These are phyloP conservation scores for Mus pahari DNA, from an alignment of 2,113 vertebrate species.

Conservation along the genomic window DNA sequence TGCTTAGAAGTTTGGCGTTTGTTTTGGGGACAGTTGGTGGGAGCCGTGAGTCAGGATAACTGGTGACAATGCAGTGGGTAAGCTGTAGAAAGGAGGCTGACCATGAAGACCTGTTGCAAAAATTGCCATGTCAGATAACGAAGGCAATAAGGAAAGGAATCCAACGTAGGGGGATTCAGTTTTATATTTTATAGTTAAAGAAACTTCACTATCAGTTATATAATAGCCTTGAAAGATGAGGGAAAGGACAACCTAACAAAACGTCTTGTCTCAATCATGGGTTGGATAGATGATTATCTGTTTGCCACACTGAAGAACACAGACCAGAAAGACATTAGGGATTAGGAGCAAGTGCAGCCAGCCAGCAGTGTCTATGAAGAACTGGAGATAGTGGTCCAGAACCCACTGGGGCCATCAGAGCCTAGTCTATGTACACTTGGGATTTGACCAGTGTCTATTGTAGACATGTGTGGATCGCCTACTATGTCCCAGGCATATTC, in stretches of 20 bases:
- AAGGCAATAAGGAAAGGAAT: not conserved
- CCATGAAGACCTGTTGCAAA: not conserved
- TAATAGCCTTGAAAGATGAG: not conserved
- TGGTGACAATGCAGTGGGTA: not conserved
- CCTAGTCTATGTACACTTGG: not conserved
- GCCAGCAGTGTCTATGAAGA: not conserved
- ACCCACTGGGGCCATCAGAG: not conserved
- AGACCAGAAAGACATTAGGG: not conserved
- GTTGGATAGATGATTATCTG: not conserved
- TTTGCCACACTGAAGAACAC: not conserved
- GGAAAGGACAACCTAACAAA: not conserved
- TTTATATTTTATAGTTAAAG: not conserved
- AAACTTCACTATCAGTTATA: not conserved
- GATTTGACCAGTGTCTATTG: not conserved
- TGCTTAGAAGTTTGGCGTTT: not conserved
- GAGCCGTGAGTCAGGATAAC: not conserved
- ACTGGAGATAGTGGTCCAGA: not conserved
- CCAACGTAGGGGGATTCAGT: not conserved
- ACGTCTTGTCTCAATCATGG: not conserved
- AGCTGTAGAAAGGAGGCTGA: not conserved
- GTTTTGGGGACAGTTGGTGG: not conserved
- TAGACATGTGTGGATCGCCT: not conserved
- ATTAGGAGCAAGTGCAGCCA: not conserved
- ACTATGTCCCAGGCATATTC: rapidly evolving
- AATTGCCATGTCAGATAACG: not conserved